A percentile compares a stretch with the other conserved stretches of the same genome.
Evolutionary conservation across 2,113 vertebrate genomes (phyloP).

Genomic region (Podarcis muralis): DNA sequence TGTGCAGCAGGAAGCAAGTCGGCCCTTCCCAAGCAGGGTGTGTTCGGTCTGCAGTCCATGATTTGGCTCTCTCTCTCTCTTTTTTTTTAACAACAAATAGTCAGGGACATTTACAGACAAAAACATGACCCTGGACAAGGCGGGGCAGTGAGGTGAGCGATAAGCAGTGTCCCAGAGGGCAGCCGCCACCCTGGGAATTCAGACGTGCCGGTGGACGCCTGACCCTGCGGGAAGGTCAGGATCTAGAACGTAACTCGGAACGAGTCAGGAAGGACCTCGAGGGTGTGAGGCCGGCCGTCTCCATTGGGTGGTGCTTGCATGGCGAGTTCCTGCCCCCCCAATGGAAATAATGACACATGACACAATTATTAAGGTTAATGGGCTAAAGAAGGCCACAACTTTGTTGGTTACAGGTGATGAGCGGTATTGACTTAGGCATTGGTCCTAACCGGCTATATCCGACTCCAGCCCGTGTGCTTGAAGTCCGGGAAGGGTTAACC

Average conservation of each 20-base stretch:
- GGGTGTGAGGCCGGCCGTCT: not conserved
- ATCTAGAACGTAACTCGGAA: too few species aligned
- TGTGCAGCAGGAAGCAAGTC: slow-evolving; percentile 13
- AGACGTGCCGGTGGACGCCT: not conserved
- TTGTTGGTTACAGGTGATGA: too few species aligned
- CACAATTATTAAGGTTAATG: too few species aligned
- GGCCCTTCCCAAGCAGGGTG: not conserved
- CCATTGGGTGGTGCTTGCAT: not conserved
- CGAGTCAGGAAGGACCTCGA: not conserved
- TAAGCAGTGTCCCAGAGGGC: not conserved
- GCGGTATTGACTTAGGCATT: too few species aligned
- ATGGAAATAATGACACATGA: too few species aligned
- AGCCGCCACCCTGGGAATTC: not conserved
- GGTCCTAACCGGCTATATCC: too few species aligned
- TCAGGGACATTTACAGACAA: not conserved
- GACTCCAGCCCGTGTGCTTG: too few species aligned
- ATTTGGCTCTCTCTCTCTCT: not conserved
- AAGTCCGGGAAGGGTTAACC: too few species aligned
- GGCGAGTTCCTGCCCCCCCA: too few species aligned
- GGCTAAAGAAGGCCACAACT: too few species aligned
- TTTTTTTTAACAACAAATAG: not conserved
- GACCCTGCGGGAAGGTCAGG: not conserved
- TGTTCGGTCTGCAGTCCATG: not conserved
- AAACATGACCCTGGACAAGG: not conserved
- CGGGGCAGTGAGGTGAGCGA: not conserved